Evolutionary conservation across 35 echinoderm and acorn worm species (phyloP), one percentile per base, ranked within the genome.

Genomic region (Lytechinus variegatus): DNA sequence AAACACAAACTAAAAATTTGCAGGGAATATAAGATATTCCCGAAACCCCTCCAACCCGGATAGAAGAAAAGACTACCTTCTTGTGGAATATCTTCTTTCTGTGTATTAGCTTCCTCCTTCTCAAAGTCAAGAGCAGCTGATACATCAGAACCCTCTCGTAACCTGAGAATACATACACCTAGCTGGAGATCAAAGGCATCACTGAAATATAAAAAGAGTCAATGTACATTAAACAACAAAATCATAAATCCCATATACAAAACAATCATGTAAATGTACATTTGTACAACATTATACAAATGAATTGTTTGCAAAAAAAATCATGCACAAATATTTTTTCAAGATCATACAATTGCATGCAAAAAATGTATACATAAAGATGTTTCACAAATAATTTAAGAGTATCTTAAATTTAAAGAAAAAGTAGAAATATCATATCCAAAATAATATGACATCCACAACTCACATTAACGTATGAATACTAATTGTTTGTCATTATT

Each of bases 121-220:
- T 95, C 44, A 95, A 61, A 89, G 24, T n/a, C 13, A 52, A 98
- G 92, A 89, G 98, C 98, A 91, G 95, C 95, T 60, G 98, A 99
- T 54, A 99, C 97, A 89, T 99, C 98, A 44, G 97, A 95, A 16
- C 97, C 96, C 94, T 97, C 97, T 87, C 96, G 92, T 10, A 99
- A 94, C 33, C 98, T 96, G 54, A 99, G 94, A 54, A 99, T 96
- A 9, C 95, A 94, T 27, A 99, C 96, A 87, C 98, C 98, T 28
- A 95, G 87, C 13, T 95, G 61, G 27, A 99, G 66, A 86, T 99
- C 98, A 97, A 99, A 99, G 86, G 98, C 95, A 95, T 97, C 97
- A 54, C 98, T 99, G 94, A 9, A 92, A 87, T 16, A 28, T 55
- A 95, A 61, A 94, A n/a, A 95, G 87, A 95, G 87, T 52, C 11